Percentiles rank a stretch among this genome's conserved stretches.
phyloP scores from a whole-genome alignment of 2,113 vertebrate genomes.

The Chlorocebus sabaeus region DNA sequence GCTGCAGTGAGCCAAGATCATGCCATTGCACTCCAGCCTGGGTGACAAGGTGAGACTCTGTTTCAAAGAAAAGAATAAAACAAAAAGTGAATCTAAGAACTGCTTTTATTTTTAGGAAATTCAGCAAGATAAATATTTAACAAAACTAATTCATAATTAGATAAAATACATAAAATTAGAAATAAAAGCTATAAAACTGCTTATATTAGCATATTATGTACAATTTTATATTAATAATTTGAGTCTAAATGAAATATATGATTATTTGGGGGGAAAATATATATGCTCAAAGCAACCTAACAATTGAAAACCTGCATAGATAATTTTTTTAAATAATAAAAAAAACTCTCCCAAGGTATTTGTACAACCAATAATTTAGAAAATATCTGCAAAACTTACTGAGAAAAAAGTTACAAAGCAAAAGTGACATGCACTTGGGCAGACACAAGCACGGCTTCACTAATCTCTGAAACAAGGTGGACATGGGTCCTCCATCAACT shows the following conservation, averaged over 20 bases:
- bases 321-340: not conserved
- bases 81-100: not conserved
- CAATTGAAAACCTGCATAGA: not conserved
- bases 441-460: not conserved
- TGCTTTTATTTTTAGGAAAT: not conserved
- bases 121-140: not conserved
- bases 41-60: too few relatives aligned
- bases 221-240: conserved; percentile 13
- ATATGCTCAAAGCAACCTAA: not conserved
- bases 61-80: too few relatives aligned
- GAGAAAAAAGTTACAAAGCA: not conserved
- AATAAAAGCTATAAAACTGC: not conserved
- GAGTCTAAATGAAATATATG: not conserved
- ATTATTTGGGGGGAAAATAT: not conserved
- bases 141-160: not conserved
- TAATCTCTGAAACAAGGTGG: not conserved
- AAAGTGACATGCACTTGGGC: not conserved
- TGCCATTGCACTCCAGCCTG: too few relatives aligned
- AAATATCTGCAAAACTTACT: not conserved
- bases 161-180: not conserved
- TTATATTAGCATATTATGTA: not conserved
- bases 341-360: not conserved
- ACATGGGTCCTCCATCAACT: not conserved
- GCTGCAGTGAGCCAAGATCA: too few relatives aligned
- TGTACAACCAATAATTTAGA: not conserved